These are phyloP conservation scores for Macrophya annulata DNA, from an alignment of 2,888 invertebrate genomes.

Conservation along the genomic window DNA sequence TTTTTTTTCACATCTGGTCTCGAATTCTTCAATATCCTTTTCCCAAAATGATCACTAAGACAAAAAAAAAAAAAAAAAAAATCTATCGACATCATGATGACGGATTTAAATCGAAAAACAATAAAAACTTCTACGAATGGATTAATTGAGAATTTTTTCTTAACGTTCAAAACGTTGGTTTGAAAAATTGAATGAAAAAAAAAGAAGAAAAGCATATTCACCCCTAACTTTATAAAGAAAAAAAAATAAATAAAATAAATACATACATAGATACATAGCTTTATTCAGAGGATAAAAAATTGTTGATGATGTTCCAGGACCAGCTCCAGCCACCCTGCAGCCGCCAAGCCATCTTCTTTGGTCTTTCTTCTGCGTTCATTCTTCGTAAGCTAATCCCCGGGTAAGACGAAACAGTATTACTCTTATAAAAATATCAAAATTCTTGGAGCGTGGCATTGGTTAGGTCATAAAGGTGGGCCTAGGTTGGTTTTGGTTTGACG, in stretches of 20 bases:
- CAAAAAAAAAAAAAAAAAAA: constrained; percentile 3
- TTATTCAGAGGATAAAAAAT: constrained; percentile 9
- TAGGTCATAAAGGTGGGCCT: neutral
- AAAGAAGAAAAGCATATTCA: neutral
- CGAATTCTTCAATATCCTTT: neutral
- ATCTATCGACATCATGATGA: no score
- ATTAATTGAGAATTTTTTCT: no score
- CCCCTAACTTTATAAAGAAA: neutral
- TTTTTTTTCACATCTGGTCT: neutral
- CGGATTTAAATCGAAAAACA: no score
- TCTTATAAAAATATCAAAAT: constrained; percentile 69
- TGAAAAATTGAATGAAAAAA: neutral
- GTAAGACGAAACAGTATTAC: constrained; percentile 69
- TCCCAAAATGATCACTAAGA: neutral
- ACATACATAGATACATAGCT: neutral
- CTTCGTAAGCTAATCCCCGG: constrained; percentile 61
- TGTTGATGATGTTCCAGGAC: neutral
- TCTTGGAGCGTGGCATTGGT: constrained; percentile 57
- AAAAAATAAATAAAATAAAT: neutral
- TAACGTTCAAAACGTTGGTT: no score
- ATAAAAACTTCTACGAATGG: no score
- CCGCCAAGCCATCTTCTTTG: neutral
- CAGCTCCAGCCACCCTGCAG: neutral
- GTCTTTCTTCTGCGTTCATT: constrained; percentile 37
- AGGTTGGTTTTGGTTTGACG: constrained; percentile 18